phyloP scores from a whole-genome alignment of 1,140 invertebrate genomes.

The Zaprionus inermis region DNA sequence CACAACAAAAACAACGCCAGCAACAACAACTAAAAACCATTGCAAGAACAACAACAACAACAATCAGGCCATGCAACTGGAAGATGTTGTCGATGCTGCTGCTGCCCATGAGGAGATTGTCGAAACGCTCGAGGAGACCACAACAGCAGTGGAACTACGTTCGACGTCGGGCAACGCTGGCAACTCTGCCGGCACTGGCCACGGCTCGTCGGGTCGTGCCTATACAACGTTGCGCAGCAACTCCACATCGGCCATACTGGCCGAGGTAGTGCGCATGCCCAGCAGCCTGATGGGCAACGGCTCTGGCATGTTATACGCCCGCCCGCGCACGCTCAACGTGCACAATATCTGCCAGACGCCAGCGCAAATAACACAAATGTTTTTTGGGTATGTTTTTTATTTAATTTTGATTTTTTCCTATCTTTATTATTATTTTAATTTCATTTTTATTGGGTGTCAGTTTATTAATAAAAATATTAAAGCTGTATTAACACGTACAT shows the following conservation, averaged over 20 bases:
- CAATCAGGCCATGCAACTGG: conserved; percentile 29
- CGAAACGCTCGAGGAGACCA: conserved; percentile 52
- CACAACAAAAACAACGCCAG: conserved; percentile 22
- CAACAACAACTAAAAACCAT: conserved; percentile 19
- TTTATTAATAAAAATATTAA: neutral
- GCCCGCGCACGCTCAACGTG: conserved; percentile 77
- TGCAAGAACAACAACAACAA: conserved; percentile 21
- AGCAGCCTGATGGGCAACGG: conserved; percentile 32
- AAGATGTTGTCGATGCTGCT: neutral
- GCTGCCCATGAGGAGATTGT: conserved; percentile 20
- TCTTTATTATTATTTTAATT: neutral
- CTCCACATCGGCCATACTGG: conserved; percentile 73
- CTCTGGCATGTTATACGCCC: conserved; percentile 58
- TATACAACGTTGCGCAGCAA: conserved; percentile 72
- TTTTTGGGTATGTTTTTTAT: conserved; percentile 79
- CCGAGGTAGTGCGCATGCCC: conserved; percentile 48
- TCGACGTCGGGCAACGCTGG: conserved; percentile 21
- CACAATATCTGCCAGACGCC: conserved; percentile 79
- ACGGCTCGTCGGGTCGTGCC: conserved; percentile 40
- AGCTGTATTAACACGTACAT: neutral
- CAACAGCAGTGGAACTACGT: conserved; percentile 67
- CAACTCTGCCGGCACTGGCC: neutral
- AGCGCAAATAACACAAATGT: conserved; percentile 77
- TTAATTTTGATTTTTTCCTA: neutral
- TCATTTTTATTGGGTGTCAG: neutral